A percentile compares a stretch with the other conserved stretches of the same genome.
Conservation (phyloP, 1,140 invertebrate species). For the Heliconius nattereri region DNA sequence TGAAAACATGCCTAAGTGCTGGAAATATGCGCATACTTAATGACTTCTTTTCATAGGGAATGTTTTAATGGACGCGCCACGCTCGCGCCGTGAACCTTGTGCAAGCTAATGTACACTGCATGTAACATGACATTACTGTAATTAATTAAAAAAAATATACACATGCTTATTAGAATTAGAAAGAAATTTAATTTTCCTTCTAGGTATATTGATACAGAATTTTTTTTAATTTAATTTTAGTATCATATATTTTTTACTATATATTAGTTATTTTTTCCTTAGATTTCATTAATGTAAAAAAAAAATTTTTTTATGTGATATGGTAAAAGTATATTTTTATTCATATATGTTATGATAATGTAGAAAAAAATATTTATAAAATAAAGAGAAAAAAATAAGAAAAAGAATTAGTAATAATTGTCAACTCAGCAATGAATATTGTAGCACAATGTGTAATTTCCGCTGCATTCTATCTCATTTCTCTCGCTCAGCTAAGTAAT, state of each 20-base stretch:
- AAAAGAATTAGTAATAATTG: conserved; percentile 32
- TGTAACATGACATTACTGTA: conserved; percentile 19
- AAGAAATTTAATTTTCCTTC: neutral
- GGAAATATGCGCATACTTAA: conserved; percentile 49
- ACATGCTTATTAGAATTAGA: conserved; percentile 6
- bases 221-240: neutral
- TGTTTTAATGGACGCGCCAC: conserved; percentile 8
- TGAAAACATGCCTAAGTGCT: conserved; percentile 60
- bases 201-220: neutral
- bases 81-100: conserved; percentile 4
- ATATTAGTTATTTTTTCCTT: too few species aligned
- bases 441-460: conserved; percentile 70
- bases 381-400: neutral
- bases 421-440: conserved; percentile 50
- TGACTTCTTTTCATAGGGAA: conserved; percentile 40
- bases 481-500: conserved; percentile 79
- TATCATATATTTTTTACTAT: too few species aligned
- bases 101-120: neutral
- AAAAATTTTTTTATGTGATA: neutral
- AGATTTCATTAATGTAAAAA: too few species aligned
- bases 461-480: conserved; percentile 70
- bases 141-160: conserved; percentile 16
- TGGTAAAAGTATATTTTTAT: neutral
- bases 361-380: neutral
- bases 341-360: neutral